phyloP scores from a whole-genome alignment of 1,140 invertebrate species.

The Lamellibrachia luymesi region DNA sequence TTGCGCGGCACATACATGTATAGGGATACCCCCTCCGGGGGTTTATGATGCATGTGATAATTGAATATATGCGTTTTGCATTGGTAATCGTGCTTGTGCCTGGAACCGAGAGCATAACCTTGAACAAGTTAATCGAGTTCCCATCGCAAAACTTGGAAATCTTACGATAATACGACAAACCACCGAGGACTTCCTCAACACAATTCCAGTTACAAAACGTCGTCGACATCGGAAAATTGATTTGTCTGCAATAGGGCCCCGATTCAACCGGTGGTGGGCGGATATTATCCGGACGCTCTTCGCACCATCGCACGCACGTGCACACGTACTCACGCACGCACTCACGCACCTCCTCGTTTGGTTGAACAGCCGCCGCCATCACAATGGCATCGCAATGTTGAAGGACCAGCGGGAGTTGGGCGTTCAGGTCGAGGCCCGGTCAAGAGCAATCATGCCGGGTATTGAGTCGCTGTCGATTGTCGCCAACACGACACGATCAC shows the following conservation, averaged over 20 bases:
- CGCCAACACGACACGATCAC: neutral
- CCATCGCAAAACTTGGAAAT: neutral
- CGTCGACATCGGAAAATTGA: neutral
- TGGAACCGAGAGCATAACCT: neutral
- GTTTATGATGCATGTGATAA: no score
- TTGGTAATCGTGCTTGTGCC: neutral
- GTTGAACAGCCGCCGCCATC: neutral
- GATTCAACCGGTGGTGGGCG: neutral
- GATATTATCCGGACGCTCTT: neutral
- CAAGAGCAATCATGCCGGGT: neutral
- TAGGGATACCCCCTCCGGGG: no score
- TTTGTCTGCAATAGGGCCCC: neutral
- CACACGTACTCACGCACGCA: neutral
- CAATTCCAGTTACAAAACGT: neutral
- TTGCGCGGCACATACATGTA: no score
- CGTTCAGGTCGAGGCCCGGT: neutral
- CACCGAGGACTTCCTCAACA: neutral
- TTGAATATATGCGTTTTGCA: neutral
- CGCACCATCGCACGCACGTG: neutral
- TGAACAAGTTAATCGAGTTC: neutral
- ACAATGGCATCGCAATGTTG: neutral
- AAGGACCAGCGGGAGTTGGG: neutral
- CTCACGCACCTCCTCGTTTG: neutral
- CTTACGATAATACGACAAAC: neutral
- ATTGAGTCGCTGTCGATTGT: neutral